Evolutionary conservation across 2,888 invertebrate genomes (phyloP).

Genomic region (Argyra leucocephala): DNA sequence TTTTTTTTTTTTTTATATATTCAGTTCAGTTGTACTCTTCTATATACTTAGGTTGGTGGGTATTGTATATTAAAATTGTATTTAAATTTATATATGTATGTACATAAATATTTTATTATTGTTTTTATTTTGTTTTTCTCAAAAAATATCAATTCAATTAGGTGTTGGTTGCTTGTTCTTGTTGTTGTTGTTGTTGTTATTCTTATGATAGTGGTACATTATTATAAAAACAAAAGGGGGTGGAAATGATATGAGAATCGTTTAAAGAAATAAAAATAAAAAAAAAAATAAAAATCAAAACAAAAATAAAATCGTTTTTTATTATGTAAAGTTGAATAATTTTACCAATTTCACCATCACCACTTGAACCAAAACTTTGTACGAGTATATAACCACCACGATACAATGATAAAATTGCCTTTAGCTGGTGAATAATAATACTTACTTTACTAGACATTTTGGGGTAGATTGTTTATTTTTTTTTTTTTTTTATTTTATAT

Average conservation of each 20-base stretch:
- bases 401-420: too few species aligned
- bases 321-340: background rate
- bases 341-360: background rate
- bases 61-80: background rate
- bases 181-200: background rate
- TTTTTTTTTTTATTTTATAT: too few species aligned
- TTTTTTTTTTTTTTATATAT: background rate
- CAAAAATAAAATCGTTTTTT: background rate
- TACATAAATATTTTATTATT: background rate
- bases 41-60: background rate
- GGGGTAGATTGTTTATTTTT: too few species aligned
- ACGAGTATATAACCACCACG: too few species aligned
- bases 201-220: background rate
- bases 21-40: background rate
- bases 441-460: too few species aligned
- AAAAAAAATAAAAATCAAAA: background rate
- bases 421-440: too few species aligned
- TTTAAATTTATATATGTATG: constrained; percentile 1
- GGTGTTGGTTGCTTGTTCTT: background rate
- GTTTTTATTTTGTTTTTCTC: background rate
- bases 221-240: too few species aligned
- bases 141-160: background rate
- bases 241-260: too few species aligned
- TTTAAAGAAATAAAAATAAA: background rate
- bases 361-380: too few species aligned